phyloP scores from a whole-genome alignment of 2,888 invertebrate species.

The Drosophila nigritarsus region DNA sequence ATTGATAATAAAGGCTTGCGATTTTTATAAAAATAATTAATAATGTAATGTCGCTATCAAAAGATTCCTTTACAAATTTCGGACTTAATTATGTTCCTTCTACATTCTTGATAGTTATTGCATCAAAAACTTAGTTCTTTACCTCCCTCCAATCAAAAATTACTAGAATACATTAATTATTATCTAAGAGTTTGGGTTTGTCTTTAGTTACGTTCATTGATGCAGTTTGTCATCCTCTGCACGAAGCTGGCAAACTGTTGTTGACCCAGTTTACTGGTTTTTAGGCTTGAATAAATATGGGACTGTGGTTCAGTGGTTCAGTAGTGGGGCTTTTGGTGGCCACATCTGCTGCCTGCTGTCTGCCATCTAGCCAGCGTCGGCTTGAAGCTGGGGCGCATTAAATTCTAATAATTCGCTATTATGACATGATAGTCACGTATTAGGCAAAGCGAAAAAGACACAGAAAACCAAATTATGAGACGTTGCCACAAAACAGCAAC shows the following conservation, averaged over 20 bases:
- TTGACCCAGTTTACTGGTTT: slow-evolving; percentile 64
- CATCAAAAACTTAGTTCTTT: neutral
- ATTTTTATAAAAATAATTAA: neutral
- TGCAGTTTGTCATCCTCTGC: slow-evolving; percentile 23
- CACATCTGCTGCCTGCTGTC: slow-evolving; percentile 33
- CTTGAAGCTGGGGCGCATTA: slow-evolving; percentile 64
- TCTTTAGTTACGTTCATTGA: slow-evolving; percentile 10
- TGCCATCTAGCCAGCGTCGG: slow-evolving; percentile 24
- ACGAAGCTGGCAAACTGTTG: slow-evolving; percentile 34
- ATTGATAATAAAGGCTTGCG: neutral
- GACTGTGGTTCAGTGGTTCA: slow-evolving; percentile 53
- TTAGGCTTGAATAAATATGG: slow-evolving; percentile 61
- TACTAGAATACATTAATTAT: slow-evolving; percentile 1
- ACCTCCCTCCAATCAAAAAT: no score
- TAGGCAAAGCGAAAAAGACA: slow-evolving; percentile 69
- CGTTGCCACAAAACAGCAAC: slow-evolving; percentile 53
- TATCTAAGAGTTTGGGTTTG: slow-evolving; percentile 13
- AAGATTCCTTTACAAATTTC: neutral
- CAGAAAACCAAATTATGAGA: slow-evolving; percentile 73
- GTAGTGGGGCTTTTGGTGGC: slow-evolving; percentile 8
- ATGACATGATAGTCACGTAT: slow-evolving; percentile 81
- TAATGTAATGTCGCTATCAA: neutral
- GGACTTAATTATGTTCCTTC: neutral
- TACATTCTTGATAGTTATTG: neutral
- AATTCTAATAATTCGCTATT: slow-evolving; percentile 81